A percentile compares a stretch with the other conserved stretches of the same genome.
phyloP scores from a whole-genome alignment of 2,797 vertebrate species.

The Myiothlypis coronata region DNA sequence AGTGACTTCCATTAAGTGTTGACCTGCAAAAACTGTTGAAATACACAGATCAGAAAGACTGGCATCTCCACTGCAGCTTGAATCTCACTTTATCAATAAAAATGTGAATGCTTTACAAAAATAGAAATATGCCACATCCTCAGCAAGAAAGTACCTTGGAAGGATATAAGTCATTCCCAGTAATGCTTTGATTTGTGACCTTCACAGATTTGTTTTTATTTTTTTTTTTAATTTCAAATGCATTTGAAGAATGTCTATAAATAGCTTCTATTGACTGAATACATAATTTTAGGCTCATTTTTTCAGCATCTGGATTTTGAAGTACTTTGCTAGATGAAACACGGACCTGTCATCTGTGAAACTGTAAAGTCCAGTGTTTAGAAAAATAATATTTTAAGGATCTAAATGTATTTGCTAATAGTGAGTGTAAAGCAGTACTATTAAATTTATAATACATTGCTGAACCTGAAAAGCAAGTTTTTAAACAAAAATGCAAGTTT shows the following conservation, averaged over 20 bases:
- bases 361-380: neutral
- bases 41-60: neutral
- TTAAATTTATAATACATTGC: neutral
- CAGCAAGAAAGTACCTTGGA: neutral
- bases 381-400: neutral
- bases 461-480: neutral
- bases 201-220: neutral
- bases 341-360: neutral
- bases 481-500: neutral
- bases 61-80: neutral
- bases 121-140: neutral
- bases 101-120: neutral
- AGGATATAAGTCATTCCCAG: slow-evolving; percentile 1
- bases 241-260: slow-evolving; percentile 48
- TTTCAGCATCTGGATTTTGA: slow-evolving; percentile 34
- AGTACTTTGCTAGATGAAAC: slow-evolving; percentile 38
- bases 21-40: neutral
- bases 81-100: neutral
- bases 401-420: neutral
- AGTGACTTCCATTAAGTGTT: slow-evolving; percentile 22
- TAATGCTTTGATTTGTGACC: neutral
- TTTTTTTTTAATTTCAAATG: neutral
- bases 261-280: slow-evolving; percentile 4
- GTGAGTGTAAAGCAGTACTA: neutral
- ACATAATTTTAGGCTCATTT: slow-evolving; percentile 12